Evolutionary conservation across 2,797 vertebrate genomes (phyloP), one percentile per base, ranked within the genome.

Genomic region (Protosalanx chinensis): DNA sequence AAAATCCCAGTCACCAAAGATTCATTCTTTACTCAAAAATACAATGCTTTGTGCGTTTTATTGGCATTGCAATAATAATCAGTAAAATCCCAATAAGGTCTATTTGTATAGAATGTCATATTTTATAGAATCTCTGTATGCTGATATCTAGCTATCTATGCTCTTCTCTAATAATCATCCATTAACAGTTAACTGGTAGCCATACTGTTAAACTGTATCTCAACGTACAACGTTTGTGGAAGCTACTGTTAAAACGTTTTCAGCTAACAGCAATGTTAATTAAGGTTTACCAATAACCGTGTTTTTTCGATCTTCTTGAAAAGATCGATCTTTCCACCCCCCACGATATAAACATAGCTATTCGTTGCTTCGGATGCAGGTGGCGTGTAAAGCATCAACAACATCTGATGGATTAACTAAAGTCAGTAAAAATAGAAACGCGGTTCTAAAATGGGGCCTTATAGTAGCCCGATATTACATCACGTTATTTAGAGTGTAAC

Each of bases 301-400:
- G 67, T 27, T 27, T 27, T 27, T 27, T 27, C 23, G 23, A 75
- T 77, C 77, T 82, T 81, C 78, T 29, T 67, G 58, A 62, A 68
- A 62, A 68, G 69, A 70, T 60, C 58, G 57, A 41, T 37, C 71
- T 71, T 57, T 73, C 70, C 70, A 56, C 53, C 18, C 60, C 16
- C 57, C 53, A 23, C 13, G 72, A 74, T 67, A 72, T 51, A 49
- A 76, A 64, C 70, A 33, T 15, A 56, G 51, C 20, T 65, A 68
- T 66, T 56, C 66, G 41, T 46, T 27, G 63, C 33, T 46, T 63
- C 23, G 63, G 64, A 27, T 56, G 30, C 63, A 71, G 33, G 58
- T 69, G 70, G 59, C 76, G 20, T 70, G 63, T 64, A 16, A 30
- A n/a, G 15, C 3, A 71, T 32, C 53, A 15, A 59, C 58, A 67